Base-by-base conservation (phyloP, 2,113 vertebrate genomes). In the Gallinago media region DNA sequence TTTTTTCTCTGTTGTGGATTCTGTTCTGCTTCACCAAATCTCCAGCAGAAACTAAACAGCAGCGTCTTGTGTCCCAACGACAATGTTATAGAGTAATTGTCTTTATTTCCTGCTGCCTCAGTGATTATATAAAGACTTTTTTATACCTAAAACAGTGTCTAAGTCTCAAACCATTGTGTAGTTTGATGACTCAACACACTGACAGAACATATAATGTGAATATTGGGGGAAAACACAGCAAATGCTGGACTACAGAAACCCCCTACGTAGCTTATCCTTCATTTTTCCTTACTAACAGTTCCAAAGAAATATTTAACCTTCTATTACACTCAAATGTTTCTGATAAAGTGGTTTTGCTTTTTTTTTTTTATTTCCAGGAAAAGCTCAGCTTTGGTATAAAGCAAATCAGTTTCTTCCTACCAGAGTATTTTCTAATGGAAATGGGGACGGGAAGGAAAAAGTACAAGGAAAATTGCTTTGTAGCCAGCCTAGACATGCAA, bases 191-290 rank as follows among this genome's bases (percentile, higher is more conserved):
- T 76, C 65, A 68, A 44, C n/a, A 72, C 17, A 15, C 26, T 88
- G 40, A 8, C 36, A 79, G 38, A 52, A 50, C 34, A 65, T 1
- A 0, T 29, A 2, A 4, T 84, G 84, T 47, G 22, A 52, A 13
- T 32, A 32, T 70, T 91, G 50, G 61, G 26, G 16, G 23, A 52
- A 6, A 87, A 73, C 1, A 1, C 8, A 77, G 44, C 29, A 81
- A 81, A 52, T 66, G 36, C 55, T 70, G 50, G 32, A 56, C 68
- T 70, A 23, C 11, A 26, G 23, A 85, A 80, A 70, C 26, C 42
- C 42, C 44, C 12, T 61, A n/a, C 1, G 0, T 19, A 58, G 55
- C 19, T 74, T 71, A 20, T 49, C 1, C 54, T 49, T 85, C 0
- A 36, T 55, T 85, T 78, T 72, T 76, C 32, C 25, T 42, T 67